phyloP scores from a whole-genome alignment of 2,797 vertebrate species.

The Anisognathus igniventris region DNA sequence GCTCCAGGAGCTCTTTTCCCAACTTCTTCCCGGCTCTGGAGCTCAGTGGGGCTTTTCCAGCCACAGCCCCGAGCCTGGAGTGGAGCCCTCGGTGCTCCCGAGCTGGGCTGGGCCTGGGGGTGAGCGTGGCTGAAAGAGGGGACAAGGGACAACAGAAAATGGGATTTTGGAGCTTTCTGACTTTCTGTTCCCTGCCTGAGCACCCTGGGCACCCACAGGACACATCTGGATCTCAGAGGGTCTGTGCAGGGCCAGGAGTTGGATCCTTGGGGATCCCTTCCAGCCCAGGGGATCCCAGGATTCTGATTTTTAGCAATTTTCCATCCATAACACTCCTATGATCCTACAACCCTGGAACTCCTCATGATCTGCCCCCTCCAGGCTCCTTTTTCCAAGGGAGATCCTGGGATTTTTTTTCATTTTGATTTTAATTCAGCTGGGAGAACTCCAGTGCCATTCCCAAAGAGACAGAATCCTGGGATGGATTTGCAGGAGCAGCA shows the following conservation, averaged over 20 bases:
- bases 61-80: rapidly evolving
- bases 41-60: neutral
- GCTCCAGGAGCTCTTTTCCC: neutral
- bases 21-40: neutral
- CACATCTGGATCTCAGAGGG: rapidly evolving
- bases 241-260: no score
- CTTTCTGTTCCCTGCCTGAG: neutral
- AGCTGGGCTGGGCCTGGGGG: neutral
- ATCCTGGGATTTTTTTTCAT: neutral
- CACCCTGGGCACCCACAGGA: neutral
- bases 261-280: neutral
- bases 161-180: neutral
- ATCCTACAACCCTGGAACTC: neutral
- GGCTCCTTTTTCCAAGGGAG: neutral
- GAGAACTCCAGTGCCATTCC: neutral
- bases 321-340: neutral
- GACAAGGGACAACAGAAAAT: neutral
- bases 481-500: neutral
- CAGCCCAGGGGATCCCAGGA: neutral
- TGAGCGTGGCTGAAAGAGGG: rapidly evolving
- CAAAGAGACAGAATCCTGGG: neutral
- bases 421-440: neutral
- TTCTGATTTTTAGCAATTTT: neutral
- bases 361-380: neutral
- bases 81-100: rapidly evolving